A percentile compares a stretch with the other conserved stretches of the same genome.
phyloP scores from a whole-genome alignment of 2,888 invertebrate species.

The Sphaerophoria taeniata region DNA sequence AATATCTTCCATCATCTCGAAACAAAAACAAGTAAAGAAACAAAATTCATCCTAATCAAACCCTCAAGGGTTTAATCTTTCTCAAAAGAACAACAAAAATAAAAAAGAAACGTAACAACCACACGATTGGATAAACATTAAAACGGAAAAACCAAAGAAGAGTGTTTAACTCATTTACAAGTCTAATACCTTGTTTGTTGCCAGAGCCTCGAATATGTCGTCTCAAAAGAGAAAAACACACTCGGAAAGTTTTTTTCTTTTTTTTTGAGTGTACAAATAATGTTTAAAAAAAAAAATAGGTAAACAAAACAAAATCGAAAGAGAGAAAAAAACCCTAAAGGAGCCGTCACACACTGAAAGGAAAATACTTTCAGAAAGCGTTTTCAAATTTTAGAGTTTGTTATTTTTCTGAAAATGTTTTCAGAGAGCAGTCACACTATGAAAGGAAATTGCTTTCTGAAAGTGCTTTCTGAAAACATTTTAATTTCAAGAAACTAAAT shows the following conservation, averaged over 20 bases:
- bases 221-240: constrained; percentile 1
- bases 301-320: constrained; percentile 27
- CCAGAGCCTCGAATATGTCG: no score
- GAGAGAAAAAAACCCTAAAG: constrained; percentile 2
- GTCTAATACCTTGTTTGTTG: constrained; percentile 42
- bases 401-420: no score
- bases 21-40: not conserved
- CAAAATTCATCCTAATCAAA: not conserved
- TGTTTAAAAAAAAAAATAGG: constrained; percentile 30
- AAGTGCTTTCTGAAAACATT: no score
- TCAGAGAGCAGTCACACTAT: no score
- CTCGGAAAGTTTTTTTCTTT: not conserved
- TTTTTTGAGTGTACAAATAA: not conserved
- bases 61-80: constrained; percentile 18
- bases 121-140: constrained; percentile 36
- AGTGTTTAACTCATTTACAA: constrained; percentile 44
- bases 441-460: no score
- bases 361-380: no score
- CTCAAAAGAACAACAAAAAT: not conserved
- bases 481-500: no score
- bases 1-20: not conserved
- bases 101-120: constrained; percentile 23
- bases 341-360: no score
- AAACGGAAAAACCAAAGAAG: constrained; percentile 1
- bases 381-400: no score